Percentiles rank a stretch among this genome's conserved stretches.
phyloP scores from a whole-genome alignment of 1,140 invertebrate genomes.

The Psix sp. region DNA sequence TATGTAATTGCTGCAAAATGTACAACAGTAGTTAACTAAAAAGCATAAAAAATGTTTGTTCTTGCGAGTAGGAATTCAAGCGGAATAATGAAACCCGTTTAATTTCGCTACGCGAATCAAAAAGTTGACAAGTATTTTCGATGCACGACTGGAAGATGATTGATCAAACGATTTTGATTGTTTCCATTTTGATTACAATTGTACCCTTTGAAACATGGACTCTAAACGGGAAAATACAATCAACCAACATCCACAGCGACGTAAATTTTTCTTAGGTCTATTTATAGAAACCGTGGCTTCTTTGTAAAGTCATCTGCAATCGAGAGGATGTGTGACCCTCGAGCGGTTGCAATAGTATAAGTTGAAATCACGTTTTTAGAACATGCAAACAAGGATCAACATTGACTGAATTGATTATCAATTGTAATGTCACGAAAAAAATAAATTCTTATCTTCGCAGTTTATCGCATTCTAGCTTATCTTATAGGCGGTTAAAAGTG shows the following conservation, averaged over 20 bases:
- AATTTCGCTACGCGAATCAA: background rate
- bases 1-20: conserved; percentile 26
- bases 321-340: conserved; percentile 39
- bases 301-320: conserved; percentile 43
- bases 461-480: too few species aligned
- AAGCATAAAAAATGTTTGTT: background rate
- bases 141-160: background rate
- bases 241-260: conserved; percentile 16
- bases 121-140: background rate
- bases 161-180: conserved; percentile 31
- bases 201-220: conserved; percentile 15
- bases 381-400: conserved; percentile 15
- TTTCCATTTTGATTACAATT: conserved; percentile 33
- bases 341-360: conserved; percentile 48
- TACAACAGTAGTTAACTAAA: background rate
- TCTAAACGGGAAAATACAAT: conserved; percentile 31
- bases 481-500: too few species aligned
- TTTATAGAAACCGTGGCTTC: conserved; percentile 38
- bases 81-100: too few species aligned
- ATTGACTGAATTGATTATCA: conserved; percentile 22
- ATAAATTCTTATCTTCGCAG: too few species aligned
- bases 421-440: background rate
- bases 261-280: conserved; percentile 40
- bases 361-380: conserved; percentile 48
- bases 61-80: too few species aligned